Conservation (phyloP, 2,797 vertebrate genomes). For the Ctenochaetus hawaiiensis region DNA sequence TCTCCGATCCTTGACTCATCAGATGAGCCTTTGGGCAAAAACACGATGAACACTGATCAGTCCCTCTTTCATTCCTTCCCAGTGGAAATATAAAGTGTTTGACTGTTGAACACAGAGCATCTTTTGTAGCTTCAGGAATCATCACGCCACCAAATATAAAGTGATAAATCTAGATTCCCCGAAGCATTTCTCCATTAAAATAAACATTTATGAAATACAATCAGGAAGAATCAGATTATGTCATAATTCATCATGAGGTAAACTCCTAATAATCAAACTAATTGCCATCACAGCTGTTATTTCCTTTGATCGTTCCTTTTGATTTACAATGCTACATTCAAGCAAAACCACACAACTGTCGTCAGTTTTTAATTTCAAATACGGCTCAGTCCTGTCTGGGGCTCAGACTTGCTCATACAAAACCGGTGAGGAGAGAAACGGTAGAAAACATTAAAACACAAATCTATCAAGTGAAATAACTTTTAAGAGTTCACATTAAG, state of each 20-base stretch:
- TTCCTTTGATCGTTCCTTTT: not conserved
- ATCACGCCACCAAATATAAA: not conserved
- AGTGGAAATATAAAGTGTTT: slow-evolving; percentile 1
- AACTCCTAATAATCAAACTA: too few species aligned
- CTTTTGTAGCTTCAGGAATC: not conserved
- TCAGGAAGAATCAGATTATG: not conserved
- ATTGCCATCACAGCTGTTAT: not conserved
- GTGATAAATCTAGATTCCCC: not conserved
- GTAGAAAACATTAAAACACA: not conserved
- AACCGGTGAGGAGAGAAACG: fast-evolving
- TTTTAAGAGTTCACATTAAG: not conserved
- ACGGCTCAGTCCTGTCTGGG: not conserved
- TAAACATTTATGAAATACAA: not conserved
- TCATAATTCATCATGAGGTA: not conserved
- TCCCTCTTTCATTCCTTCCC: slow-evolving; percentile 3
- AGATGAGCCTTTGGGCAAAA: slow-evolving; percentile 55
- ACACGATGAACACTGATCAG: slow-evolving; percentile 17
- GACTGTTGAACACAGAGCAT: not conserved
- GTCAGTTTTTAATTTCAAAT: not conserved
- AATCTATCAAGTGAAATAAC: not conserved
- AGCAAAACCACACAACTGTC: not conserved
- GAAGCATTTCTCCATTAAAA: not conserved
- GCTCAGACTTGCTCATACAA: not conserved
- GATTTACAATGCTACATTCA: too few species aligned
- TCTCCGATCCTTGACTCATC: slow-evolving; percentile 43